Evolutionary conservation across 2,888 invertebrate species (phyloP).

Genomic region (Desoria tigrina): DNA sequence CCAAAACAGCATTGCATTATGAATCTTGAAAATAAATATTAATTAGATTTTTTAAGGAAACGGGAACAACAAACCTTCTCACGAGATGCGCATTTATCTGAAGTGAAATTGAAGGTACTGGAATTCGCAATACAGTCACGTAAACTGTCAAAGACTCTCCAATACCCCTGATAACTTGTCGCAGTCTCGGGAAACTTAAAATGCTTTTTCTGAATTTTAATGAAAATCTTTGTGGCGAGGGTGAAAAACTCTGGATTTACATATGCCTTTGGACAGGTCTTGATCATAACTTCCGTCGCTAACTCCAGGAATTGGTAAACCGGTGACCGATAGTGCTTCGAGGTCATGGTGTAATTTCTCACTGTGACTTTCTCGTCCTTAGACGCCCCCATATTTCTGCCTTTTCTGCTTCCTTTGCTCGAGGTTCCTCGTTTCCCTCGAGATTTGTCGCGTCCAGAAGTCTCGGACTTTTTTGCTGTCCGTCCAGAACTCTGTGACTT

Average conservation of each 20-base stretch:
- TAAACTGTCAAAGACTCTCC: conserved; percentile 20
- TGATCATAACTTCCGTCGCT: conserved; percentile 38
- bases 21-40: neutral
- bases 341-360: too few relatives aligned
- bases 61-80: too few relatives aligned
- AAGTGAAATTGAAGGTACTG: conserved; percentile 25
- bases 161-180: conserved; percentile 23
- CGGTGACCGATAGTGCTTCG: conserved; percentile 13
- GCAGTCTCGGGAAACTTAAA: conserved; percentile 30
- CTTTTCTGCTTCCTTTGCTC: too few relatives aligned
- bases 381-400: too few relatives aligned
- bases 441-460: too few relatives aligned
- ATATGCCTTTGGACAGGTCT: conserved; percentile 42
- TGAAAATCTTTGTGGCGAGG: conserved; percentile 35
- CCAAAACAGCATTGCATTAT: neutral
- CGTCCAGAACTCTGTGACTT: too few relatives aligned
- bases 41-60: neutral
- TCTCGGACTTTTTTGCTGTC: too few relatives aligned
- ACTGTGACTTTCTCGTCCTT: too few relatives aligned
- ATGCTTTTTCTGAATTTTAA: conserved; percentile 28
- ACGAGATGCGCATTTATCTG: neutral
- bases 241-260: conserved; percentile 38
- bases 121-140: conserved; percentile 14
- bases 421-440: too few relatives aligned
- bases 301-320: conserved; percentile 41